Conservation (phyloP, 2,888 invertebrate genomes). For the Octodonta nipae region DNA sequence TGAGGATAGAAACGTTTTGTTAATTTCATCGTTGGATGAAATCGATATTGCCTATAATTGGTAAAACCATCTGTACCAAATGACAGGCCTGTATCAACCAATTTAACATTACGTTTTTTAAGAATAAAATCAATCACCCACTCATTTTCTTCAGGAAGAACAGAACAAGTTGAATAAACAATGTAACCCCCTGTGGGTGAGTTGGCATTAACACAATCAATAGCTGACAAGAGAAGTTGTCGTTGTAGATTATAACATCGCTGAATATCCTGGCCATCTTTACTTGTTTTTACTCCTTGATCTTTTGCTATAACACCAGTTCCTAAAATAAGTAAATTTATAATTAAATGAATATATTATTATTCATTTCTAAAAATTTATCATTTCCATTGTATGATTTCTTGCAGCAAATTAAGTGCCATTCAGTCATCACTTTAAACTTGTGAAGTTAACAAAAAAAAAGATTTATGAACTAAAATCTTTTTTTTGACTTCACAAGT, state of each 20-base stretch:
- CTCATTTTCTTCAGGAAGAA: constrained; percentile 96
- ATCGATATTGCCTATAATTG: constrained; percentile 68
- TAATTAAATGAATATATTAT: not conserved
- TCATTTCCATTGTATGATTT: no score
- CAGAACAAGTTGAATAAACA: constrained; percentile 97
- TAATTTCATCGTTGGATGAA: constrained; percentile 73
- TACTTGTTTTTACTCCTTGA: constrained; percentile 85
- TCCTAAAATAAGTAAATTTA: constrained; percentile 29
- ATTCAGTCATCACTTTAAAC: no score
- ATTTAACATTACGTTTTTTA: constrained; percentile 81
- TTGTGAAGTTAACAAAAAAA: no score
- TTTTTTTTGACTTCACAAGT: no score
- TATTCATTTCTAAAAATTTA: no score
- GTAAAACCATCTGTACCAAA: constrained; percentile 93
- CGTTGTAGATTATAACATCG: constrained; percentile 86
- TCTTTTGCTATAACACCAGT: constrained; percentile 97
- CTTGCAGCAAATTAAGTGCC: no score
- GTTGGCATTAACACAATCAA: constrained; percentile 87
- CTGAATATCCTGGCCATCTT: constrained; percentile 79
- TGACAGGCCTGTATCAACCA: constrained; percentile 84
- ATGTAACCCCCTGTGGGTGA: constrained; percentile 86
- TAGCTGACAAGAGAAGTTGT: constrained; percentile 85
- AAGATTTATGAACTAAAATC: no score
- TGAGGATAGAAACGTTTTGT: constrained; percentile 93
- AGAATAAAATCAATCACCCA: constrained; percentile 92